Conservation (phyloP, 2,113 vertebrate genomes). For the Petroica traversi region DNA sequence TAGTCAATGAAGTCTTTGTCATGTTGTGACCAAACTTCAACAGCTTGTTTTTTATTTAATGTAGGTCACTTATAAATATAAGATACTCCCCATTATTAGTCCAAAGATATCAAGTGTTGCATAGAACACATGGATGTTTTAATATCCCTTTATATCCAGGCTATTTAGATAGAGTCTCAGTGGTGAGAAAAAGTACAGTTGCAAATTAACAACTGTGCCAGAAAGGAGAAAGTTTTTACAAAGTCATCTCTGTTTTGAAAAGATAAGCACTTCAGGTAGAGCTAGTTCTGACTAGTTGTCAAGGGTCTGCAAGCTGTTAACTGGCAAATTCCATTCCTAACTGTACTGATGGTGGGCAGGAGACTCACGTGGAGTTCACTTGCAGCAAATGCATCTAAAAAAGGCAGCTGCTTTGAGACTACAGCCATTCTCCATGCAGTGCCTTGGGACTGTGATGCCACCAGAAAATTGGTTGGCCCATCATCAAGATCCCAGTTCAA, state of each 20-base stretch:
- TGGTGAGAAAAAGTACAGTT: background rate
- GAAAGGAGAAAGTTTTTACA: background rate
- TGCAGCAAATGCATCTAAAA: background rate
- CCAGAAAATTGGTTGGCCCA: background rate
- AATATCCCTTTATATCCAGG: background rate
- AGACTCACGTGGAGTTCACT: background rate
- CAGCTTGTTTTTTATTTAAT: background rate
- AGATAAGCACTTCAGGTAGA: background rate
- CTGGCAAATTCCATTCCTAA: background rate
- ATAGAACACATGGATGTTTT: background rate
- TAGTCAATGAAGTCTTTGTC: background rate
- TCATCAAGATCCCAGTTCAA: background rate
- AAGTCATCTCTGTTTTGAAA: background rate
- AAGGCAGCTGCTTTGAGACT: background rate
- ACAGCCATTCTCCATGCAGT: background rate
- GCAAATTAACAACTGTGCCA: background rate
- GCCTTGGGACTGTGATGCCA: background rate
- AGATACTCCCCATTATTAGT: background rate
- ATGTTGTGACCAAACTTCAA: background rate
- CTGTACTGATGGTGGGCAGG: background rate
- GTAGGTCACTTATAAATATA: background rate
- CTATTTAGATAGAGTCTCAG: background rate
- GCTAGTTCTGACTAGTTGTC: background rate
- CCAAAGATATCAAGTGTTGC: background rate
- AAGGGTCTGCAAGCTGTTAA: background rate